Evolutionary conservation across 2,797 vertebrate species (phyloP), one percentile per base, ranked within the genome.

Genomic region (Erpetoichthys calabaricus): DNA sequence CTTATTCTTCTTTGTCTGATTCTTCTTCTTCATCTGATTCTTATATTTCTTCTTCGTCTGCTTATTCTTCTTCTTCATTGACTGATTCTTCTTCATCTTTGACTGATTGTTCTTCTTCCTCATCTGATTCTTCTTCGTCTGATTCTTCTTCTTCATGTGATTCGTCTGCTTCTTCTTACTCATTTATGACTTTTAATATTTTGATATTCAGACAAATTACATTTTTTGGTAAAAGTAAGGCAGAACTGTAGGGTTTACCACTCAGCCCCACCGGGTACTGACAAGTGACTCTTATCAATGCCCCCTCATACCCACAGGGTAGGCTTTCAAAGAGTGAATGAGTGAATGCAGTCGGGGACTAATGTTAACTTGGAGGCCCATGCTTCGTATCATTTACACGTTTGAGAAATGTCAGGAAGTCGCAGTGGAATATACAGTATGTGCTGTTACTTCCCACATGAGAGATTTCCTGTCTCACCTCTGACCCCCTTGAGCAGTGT

Each of bases 361-460:
- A 25, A 25, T 25, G 25, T 25, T 25, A 25, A 25, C 25, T 25
- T 25, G 25, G 25, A 25, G 25, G 25, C 25, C 25, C 25, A 1
- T 25, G 25, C 2, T 25, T 25, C 25, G 2, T 25, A 25, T 25
- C 25, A 25, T 6, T 50, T 8, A 4, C 25, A 8, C 45, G 47
- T 44, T 58, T 9, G 10, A 61, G 59, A 59, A 56, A 44, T 60
- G 62, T 62, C 69, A 70, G 72, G 72, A 74, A 69, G 66, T 69
- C 57, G 63, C 60, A 56, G 44, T 54, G 61, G 56, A 63, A 63
- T 41, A 45, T 63, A n/a, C 5, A 8, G 9, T 44, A 62, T 42
- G 53, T 63, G 47, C 63, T 51, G 52, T 49, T 44, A 59, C 62
- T 67, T 69, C 68, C 66, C 65, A 63, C 62, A 60, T 45, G 43